Evolutionary conservation across 1,140 invertebrate genomes (phyloP).

Genomic region (Neelides sp.): DNA sequence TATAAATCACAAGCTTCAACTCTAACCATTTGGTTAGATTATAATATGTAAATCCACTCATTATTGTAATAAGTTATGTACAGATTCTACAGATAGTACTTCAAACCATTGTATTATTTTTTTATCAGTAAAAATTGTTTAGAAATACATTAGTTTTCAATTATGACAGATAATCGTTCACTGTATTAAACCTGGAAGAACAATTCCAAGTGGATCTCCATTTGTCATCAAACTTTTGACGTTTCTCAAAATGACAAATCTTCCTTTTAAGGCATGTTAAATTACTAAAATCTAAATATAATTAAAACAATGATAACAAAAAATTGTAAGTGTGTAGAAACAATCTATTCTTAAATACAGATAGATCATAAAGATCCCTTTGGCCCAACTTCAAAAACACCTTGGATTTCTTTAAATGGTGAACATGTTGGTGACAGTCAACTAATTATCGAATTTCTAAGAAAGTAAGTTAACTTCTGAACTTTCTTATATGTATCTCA

Average conservation of each 20-base stretch:
- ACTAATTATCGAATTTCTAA: slow-evolving; percentile 13
- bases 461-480: slow-evolving; percentile 10
- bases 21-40: too few relatives aligned
- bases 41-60: too few relatives aligned
- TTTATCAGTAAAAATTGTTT: too few relatives aligned
- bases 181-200: slow-evolving; percentile 12
- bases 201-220: slow-evolving; percentile 23
- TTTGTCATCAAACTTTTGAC: slow-evolving; percentile 24
- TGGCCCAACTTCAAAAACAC: slow-evolving; percentile 15
- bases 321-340: not conserved
- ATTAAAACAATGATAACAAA: not conserved
- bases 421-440: slow-evolving; percentile 13
- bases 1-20: too few relatives aligned
- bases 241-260: slow-evolving; percentile 18
- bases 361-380: not conserved
- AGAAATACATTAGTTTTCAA: too few relatives aligned
- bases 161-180: too few relatives aligned
- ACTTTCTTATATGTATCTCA: not conserved
- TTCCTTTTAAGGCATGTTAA: slow-evolving; percentile 18
- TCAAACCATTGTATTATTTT: too few relatives aligned
- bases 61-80: too few relatives aligned
- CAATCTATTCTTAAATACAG: slow-evolving; percentile 1
- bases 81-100: too few relatives aligned
- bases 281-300: not conserved
- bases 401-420: slow-evolving; percentile 20